Base-by-base conservation (phyloP, 2,113 vertebrate species). In the Rhinichthys klamathensis region DNA sequence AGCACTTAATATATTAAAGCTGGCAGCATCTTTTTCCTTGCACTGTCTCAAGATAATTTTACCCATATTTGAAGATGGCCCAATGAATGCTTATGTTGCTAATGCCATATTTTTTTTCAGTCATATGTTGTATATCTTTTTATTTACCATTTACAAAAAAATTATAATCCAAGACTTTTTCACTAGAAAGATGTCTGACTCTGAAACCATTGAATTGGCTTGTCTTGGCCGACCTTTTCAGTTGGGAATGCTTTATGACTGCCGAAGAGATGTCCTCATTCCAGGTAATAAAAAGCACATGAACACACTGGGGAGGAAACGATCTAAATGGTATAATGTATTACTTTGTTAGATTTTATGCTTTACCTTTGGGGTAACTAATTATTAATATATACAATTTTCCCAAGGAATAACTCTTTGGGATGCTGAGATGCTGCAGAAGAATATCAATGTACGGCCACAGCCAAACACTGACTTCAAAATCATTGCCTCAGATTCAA, bases 201-300 rank as follows among this genome's bases (percentile, higher is more conserved):
- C 11, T 10, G 56, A 81, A 32, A 80, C 80, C 6, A 72, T 87
- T 4, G 86, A 86, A 70, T 25, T 86, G 58, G 69, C 86, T 0
- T n/a, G 84, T n/a, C 83, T 91, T 76, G 88, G 90, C 38, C 83
- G 87, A 8, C 90, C 90, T 0, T 89, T 90, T 56, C 85, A 88
- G 38, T 65, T 85, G 81, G 90, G 90, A 27, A 89, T 87, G 87
- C 77, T 90, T 27, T 89, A 90, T 7, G 87, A 90, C 90, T 89
- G 87, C 81, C 73, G 87, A 11, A 87, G 27, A 2, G 85, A 90
- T 10, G 7, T 10, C 18, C 86, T 89, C 1, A 84, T 89, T 54
- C 88, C 87, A 86, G 90, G 87, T 90, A 88, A 41, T 30, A 44
- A 23, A 49, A 79, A 25, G 3, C 70, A n/a, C 12, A n/a, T 1